Conservation (phyloP, 2,888 invertebrate genomes). For the Erynnis tages region DNA sequence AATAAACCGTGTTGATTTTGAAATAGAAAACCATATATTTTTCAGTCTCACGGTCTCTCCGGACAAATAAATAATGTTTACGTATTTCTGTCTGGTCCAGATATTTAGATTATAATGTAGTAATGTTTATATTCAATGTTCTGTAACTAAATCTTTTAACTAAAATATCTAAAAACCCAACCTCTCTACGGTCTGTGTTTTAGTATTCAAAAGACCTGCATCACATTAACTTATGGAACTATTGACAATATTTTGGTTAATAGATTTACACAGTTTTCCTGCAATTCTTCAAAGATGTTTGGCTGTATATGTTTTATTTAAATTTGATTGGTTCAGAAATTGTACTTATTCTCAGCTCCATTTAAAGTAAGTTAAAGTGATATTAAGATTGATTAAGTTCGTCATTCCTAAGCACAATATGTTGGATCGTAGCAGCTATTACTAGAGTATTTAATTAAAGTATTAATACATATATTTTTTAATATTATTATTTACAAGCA, state of each 20-base stretch:
- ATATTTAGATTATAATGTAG: background rate
- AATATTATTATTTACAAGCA: slow-evolving; percentile 9
- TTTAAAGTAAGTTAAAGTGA: background rate
- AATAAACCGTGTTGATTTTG: background rate
- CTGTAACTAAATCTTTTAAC: slow-evolving; percentile 12
- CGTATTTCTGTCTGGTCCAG: background rate
- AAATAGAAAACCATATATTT: too few relatives aligned
- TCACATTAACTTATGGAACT: background rate
- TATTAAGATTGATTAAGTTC: slow-evolving; percentile 10
- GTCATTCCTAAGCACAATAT: slow-evolving; percentile 42
- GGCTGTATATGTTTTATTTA: background rate
- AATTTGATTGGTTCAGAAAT: slow-evolving; percentile 4
- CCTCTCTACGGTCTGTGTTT: too few relatives aligned
- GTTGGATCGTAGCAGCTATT: slow-evolving; percentile 40
- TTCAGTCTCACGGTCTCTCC: background rate
- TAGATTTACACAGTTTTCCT: slow-evolving; percentile 6
- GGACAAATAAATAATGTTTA: background rate
- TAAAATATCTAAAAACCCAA: background rate
- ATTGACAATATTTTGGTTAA: background rate
- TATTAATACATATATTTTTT: slow-evolving; percentile 54
- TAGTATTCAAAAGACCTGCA: too few relatives aligned
- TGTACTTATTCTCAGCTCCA: slow-evolving; percentile 32
- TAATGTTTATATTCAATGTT: background rate
- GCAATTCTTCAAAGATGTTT: background rate
- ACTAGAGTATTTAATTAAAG: slow-evolving; percentile 56